Conservation (phyloP, 2,888 invertebrate species). For the Seladonia tumulorum region DNA sequence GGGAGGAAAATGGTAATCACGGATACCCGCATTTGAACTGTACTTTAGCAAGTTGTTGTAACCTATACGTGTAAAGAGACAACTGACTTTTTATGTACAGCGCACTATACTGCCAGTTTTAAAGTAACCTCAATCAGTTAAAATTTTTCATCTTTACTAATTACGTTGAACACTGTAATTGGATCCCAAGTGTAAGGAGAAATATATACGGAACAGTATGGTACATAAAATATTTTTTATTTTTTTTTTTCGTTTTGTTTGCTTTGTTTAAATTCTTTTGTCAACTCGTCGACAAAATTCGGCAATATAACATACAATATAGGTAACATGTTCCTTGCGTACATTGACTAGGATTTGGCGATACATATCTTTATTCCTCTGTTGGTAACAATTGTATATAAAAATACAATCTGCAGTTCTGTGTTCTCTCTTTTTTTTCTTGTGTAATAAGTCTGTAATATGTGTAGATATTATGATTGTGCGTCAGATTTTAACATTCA, state of each 20-base stretch:
- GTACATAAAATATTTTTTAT: constrained; percentile 81
- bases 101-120: constrained; percentile 53
- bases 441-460: constrained; percentile 57
- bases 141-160: constrained; percentile 9
- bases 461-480: constrained; percentile 72
- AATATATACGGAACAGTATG: constrained; percentile 56
- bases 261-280: constrained; percentile 64
- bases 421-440: constrained; percentile 35
- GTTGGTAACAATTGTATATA: constrained; percentile 81
- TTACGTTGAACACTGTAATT: constrained; percentile 22
- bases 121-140: constrained; percentile 13
- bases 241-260: constrained; percentile 48
- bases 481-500: constrained; percentile 72
- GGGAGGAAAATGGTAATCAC: constrained; percentile 85
- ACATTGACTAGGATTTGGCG: constrained; percentile 81
- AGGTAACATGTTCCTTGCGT: constrained; percentile 77
- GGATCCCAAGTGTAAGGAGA: constrained; percentile 7
- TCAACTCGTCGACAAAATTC: constrained; percentile 61
- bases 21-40: constrained; percentile 10
- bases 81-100: constrained; percentile 37
- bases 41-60: constrained; percentile 17
- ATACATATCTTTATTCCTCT: constrained; percentile 76
- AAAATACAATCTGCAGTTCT: constrained; percentile 79
- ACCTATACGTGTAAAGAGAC: constrained; percentile 2
- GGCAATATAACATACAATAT: constrained; percentile 79